phyloP scores from a whole-genome alignment of 2,888 invertebrate genomes.

The Scaptomyza caliginosa region DNA sequence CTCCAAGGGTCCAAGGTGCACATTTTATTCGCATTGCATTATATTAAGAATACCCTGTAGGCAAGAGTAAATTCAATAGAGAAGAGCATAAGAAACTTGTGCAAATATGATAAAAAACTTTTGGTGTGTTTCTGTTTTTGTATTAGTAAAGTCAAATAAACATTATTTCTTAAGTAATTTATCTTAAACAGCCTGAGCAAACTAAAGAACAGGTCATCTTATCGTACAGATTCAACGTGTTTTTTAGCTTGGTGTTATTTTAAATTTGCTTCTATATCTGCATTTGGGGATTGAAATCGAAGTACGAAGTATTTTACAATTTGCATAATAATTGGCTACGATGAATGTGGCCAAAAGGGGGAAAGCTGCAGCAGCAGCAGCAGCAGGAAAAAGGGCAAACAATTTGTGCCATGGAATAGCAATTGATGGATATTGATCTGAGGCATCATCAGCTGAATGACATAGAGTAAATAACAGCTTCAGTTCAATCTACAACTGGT shows the following conservation, averaged over 20 bases:
- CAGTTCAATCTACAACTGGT: constrained; percentile 2
- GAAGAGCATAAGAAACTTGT: not conserved
- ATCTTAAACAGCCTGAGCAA: not conserved
- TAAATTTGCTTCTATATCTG: constrained; percentile 57
- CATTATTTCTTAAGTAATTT: not conserved
- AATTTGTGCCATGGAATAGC: constrained; percentile 36
- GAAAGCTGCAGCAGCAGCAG: not conserved
- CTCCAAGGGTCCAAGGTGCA: constrained; percentile 8
- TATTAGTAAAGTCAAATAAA: not conserved
- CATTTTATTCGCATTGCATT: constrained; percentile 25
- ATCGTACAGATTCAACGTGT: not conserved
- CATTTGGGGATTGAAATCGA: constrained; percentile 43
- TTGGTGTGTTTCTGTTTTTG: no score
- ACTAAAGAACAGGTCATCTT: constrained; percentile 9
- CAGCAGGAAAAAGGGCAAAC: constrained; percentile 39
- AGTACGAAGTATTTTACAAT: constrained; percentile 58
- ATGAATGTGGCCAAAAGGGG: constrained; percentile 34
- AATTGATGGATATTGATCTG: constrained; percentile 52
- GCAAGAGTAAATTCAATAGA: no score
- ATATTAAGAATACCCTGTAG: constrained; percentile 15
- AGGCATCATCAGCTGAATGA: constrained; percentile 41
- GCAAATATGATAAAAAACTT: not conserved
- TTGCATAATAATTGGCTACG: constrained; percentile 79
- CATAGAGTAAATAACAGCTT: constrained; percentile 1
- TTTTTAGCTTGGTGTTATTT: constrained; percentile 45